These are phyloP conservation scores for Sphaeramia orbicularis DNA, from an alignment of 2,797 vertebrate genomes.

Conservation along the genomic window DNA sequence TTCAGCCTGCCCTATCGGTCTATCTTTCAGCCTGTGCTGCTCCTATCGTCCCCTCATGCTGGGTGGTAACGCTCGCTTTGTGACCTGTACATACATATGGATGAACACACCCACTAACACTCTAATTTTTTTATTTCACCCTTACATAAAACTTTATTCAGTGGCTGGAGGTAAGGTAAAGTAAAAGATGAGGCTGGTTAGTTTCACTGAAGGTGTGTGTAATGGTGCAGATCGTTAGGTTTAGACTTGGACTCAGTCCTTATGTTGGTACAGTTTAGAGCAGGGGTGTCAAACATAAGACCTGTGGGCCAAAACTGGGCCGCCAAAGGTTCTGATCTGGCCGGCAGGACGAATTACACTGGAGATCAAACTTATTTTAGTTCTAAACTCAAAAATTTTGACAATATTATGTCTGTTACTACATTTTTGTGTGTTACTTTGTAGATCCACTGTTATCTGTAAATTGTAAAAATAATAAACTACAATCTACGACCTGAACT, in stretches of 20 bases:
- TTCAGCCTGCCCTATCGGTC: conserved; percentile 64
- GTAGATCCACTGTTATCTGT: too few species aligned
- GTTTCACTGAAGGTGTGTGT: conserved; percentile 36
- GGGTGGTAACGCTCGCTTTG: conserved; percentile 61
- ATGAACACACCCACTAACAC: conserved; percentile 29
- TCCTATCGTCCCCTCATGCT: conserved; percentile 39
- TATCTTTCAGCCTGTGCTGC: conserved; percentile 44
- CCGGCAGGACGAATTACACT: too few species aligned
- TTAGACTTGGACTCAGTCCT: conserved; percentile 32
- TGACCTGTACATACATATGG: conserved; percentile 56
- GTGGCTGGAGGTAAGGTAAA: conserved; percentile 5
- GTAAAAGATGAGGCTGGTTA: conserved; percentile 42
- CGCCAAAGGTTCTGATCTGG: too few species aligned
- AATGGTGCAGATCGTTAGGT: conserved; percentile 23
- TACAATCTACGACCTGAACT: too few species aligned
- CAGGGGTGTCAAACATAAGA: too few species aligned
- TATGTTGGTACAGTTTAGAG: conserved; percentile 13
- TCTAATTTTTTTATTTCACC: too few species aligned
- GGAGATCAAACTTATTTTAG: too few species aligned
- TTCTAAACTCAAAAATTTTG: too few species aligned
- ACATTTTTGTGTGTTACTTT: too few species aligned
- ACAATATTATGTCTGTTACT: too few species aligned
- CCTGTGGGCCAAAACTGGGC: background rate
- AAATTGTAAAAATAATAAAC: too few species aligned
- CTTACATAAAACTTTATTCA: background rate